Base-by-base conservation (phyloP, 2,797 vertebrate genomes). In the Danio albolineatus region DNA sequence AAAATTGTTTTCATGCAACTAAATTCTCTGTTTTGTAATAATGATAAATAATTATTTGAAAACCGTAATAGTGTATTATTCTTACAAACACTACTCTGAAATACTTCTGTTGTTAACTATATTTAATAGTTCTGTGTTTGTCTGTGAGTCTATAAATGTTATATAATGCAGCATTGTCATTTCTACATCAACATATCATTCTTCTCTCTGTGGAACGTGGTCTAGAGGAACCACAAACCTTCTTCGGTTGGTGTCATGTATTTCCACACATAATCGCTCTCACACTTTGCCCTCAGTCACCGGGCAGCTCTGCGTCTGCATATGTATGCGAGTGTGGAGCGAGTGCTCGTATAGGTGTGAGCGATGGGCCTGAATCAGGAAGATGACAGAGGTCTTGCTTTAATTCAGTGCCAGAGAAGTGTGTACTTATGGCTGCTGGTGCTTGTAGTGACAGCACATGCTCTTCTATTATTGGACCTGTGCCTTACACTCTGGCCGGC, bases 381-480 rank as follows among this genome's bases (percentile, higher is more conserved):
- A 90, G 90, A 90, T 92, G 93, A 93, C 92, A 92, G 92, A 92
- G 91, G 91, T 93, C 92, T 90, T 91, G 88, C 86, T 92, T 93
- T 94, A 94, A 93, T 94, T 91, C 94, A 93, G 91, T 94, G 92
- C 89, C 87, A 87, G 89, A 91, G 90, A 90, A 91, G 89, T 90
- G 90, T 92, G 90, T 94, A 93, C 92, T 92, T 93, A 94, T 92
- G 91, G 91, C 91, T 90, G 90, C 89, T 88, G 89, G 91, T 90
- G 91, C 92, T 93, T 90, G 88, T 91, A 93, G 91, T 94, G 93
- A 94, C 93, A 92, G 91, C 92, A 92, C 92, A 93, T 92, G 91
- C 91, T 90, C 91, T 92, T 89, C 90, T 88, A 93, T 94, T 94
- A 94, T 90, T 90, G 86, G 88, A 90, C 86, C 88, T 90, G 90